Percentiles rank a stretch among this genome's conserved stretches.
Conservation (phyloP, 2,113 vertebrate genomes). For the Pavo muticus region DNA sequence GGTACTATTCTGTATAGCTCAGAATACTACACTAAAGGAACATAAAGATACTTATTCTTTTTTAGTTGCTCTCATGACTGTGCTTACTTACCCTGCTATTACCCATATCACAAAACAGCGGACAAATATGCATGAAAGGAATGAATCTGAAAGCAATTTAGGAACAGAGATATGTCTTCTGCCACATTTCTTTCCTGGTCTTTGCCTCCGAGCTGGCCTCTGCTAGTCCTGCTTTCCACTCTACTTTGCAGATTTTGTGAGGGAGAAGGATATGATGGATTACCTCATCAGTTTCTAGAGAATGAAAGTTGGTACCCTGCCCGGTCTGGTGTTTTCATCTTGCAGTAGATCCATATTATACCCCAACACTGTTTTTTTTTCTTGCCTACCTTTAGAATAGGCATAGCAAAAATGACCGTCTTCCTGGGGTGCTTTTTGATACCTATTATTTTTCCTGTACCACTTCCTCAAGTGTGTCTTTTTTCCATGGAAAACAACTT, state of each 20-base stretch:
- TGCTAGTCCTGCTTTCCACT: not conserved
- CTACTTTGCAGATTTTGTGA: not conserved
- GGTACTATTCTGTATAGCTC: not conserved
- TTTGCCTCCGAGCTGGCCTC: not conserved
- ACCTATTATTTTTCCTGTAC: not conserved
- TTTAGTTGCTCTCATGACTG: not conserved
- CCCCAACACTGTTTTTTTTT: not conserved
- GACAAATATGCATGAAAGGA: not conserved
- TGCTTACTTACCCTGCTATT: not conserved
- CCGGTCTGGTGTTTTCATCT: accelerated
- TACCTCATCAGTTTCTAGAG: not conserved
- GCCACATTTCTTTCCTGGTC: not conserved
- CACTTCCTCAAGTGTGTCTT: not conserved
- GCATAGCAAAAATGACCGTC: not conserved
- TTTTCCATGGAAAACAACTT: not conserved
- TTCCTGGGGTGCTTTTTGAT: not conserved
- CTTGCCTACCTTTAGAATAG: not conserved
- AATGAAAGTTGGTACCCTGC: not conserved
- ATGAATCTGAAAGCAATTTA: not conserved
- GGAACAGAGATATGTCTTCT: not conserved
- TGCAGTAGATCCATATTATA: not conserved
- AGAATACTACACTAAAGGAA: not conserved
- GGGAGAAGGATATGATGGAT: not conserved
- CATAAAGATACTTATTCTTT: accelerated
- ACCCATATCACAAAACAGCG: not conserved